Evolutionary conservation across 2,888 invertebrate species (phyloP).

Genomic region (Drosophila nigricruria): DNA sequence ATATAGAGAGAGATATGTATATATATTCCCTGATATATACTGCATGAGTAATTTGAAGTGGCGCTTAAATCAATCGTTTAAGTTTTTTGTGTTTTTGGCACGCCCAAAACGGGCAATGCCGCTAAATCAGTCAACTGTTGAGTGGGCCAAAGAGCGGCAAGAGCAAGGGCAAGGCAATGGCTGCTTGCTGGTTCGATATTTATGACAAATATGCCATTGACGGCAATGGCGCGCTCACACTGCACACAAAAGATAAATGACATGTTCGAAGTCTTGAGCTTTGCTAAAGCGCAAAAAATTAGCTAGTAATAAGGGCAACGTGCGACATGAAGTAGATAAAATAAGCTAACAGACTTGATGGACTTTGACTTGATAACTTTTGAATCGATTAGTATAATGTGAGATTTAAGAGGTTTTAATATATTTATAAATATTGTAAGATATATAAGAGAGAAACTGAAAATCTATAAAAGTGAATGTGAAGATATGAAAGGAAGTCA

Average conservation of each 20-base stretch:
- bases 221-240: conserved; percentile 19
- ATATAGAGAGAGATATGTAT: conserved; percentile 15
- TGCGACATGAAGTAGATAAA: not conserved
- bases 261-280: conserved; percentile 62
- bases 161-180: not conserved
- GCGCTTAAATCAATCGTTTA: conserved; percentile 74
- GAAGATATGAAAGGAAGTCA: not conserved
- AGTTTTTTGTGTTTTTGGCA: conserved; percentile 24
- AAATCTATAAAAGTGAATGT: not conserved
- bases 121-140: conserved; percentile 29
- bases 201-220: conserved; percentile 71
- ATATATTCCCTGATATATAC: conserved; percentile 29
- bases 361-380: not conserved
- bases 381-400: not conserved
- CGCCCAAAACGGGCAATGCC: conserved; percentile 25
- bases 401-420: not conserved
- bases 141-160: conserved; percentile 7
- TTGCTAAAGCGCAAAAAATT: conserved; percentile 1
- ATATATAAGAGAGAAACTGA: not conserved
- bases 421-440: not conserved
- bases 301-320: not conserved
- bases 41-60: conserved; percentile 53
- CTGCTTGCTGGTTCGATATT: conserved; percentile 67
- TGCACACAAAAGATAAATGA: conserved; percentile 72
- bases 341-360: not conserved